Base-by-base conservation (phyloP, 2,797 vertebrate genomes). In the Percopsis omiscomaycus region DNA sequence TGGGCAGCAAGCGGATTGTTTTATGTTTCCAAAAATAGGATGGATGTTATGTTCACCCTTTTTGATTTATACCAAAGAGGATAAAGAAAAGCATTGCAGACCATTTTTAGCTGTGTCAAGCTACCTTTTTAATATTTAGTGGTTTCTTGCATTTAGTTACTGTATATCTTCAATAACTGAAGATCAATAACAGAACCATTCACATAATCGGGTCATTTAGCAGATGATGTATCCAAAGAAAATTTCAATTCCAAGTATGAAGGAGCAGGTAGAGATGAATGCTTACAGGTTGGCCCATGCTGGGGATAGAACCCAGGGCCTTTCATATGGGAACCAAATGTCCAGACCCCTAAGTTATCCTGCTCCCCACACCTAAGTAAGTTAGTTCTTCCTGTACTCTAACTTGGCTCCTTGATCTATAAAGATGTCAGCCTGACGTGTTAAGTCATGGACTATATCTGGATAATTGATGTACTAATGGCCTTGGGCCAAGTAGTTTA, bases 381-480 rank as follows among this genome's bases (percentile, higher is more conserved):
- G 9, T 42, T 8, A 8, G 8, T 42, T 42, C 9, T 42, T 42
- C 37, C 37, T 42, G 37, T 42, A 42, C 37, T 42, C 9, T 42
- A 10, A 42, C 9, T 42, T 42, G 37, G 3, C 37, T 42, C 53
- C 53, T 32, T 29, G 4, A 10, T 30, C n/a, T 9, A 56, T 37
- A 32, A 56, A 14, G 30, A 37, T 56, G 13, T 32, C 13, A 32
- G 37, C 15, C 14, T 56, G 29, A 14, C 66, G 64, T 82, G 77
- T 77, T 81, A 66, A 80, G 79, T 77, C 73, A 76, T 73, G 14
- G 63, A 68, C 75, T 72, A 64, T 66, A 71, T 80, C 74, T 78
- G 73, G 73, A 60, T 84, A 81, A 88, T 88, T 85, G 88, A 73
- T 66, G 56, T 75, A 63, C 57, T 66, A 66, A 78, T 65, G 71